Percentiles rank a stretch among this genome's conserved stretches.
These are phyloP conservation scores for Plebejus anna DNA, from an alignment of 2,888 invertebrate genomes.

Conservation along the genomic window DNA sequence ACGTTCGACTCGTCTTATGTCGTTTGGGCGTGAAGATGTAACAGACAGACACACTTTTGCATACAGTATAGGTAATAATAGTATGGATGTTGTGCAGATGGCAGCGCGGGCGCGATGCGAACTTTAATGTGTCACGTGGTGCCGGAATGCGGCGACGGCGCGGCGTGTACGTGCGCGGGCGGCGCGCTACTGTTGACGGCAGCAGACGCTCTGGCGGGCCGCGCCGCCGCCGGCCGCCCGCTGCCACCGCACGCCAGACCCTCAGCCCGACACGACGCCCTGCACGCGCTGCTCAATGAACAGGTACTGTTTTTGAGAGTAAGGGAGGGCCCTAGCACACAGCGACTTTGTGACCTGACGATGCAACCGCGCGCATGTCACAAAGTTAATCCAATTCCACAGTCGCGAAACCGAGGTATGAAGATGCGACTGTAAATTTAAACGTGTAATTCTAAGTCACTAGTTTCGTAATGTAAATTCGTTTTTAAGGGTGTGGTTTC, in stretches of 20 bases:
- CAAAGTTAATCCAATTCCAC: too few relatives aligned
- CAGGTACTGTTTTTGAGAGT: neutral
- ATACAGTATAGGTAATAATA: too few relatives aligned
- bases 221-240: conserved; percentile 84
- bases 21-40: too few relatives aligned
- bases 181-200: conserved; percentile 86
- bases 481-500: too few relatives aligned
- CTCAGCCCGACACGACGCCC: conserved; percentile 81
- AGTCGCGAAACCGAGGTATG: too few relatives aligned
- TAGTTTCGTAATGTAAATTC: too few relatives aligned
- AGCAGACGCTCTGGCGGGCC: conserved; percentile 86
- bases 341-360: too few relatives aligned
- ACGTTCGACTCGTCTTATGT: neutral
- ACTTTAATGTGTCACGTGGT: conserved; percentile 65
- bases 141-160: conserved; percentile 35
- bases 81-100: conserved; percentile 43
- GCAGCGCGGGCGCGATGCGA: conserved; percentile 81
- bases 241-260: conserved; percentile 78
- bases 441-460: too few relatives aligned
- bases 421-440: too few relatives aligned
- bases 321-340: too few relatives aligned
- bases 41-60: too few relatives aligned
- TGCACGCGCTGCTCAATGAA: conserved; percentile 53
- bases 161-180: conserved; percentile 74
- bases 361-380: too few relatives aligned